Evolutionary conservation across 2,113 vertebrate species (phyloP), one percentile per base, ranked within the genome.

Genomic region (Vombatus ursinus): DNA sequence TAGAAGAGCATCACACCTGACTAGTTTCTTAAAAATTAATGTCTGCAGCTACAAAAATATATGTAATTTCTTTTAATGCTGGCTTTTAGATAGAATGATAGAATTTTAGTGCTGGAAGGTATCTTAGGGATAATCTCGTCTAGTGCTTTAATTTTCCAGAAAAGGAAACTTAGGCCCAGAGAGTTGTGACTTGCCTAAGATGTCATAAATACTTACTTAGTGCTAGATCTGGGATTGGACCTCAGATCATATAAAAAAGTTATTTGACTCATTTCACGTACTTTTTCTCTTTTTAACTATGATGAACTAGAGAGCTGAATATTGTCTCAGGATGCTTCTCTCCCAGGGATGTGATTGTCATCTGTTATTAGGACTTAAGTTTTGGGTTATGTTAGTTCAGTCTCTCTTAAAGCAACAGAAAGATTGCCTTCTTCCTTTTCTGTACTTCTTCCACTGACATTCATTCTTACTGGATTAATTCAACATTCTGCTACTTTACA

Each of bases 281-380:
- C 44, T 93, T 95, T n/a, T n/a, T 37, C 68, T 92, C 49, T 10
- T 93, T 89, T 96, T 94, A 91, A 77, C 96, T 89, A 89, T 26
- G 1, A 26, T 51, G 92, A 52, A 52, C 94, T 91, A 10, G 92
- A 54, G 92, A 94, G 68, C 95, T 94, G 48, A 93, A 0, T 97
- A 68, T 90, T 96, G 91, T 95, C 94, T 97, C 92, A 96, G 95
- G 57, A 89, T 95, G 93, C 50, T 97, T 92, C 95, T 97, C 57
- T 68, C 48, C 91, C 84, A 26, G 68, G 89, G 91, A 96, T 90
- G 91, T 1, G 16, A 95, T 95, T 84, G 90, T 95, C 94, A 0
- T 93, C 95, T 97, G 0, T 92, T 97, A 95, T 84, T 31, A 92
- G 91, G 44, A 49, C 92, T 95, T 90, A 95, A 96, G 77, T 89